phyloP scores from a whole-genome alignment of 2,113 vertebrate genomes.

The Triplophysa dalaica region DNA sequence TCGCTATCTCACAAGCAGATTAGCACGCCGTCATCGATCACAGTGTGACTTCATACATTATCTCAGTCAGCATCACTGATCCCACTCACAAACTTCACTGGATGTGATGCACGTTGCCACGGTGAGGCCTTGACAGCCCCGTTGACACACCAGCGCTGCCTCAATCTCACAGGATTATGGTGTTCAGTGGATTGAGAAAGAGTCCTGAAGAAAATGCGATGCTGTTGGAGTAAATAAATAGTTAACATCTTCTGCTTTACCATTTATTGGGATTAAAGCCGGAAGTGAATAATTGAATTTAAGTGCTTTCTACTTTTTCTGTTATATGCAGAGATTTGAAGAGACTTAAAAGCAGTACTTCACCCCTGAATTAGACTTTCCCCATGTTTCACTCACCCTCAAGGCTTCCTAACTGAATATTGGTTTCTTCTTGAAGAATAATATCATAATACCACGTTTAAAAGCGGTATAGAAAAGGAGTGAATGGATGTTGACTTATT shows the following conservation, averaged over 20 bases:
- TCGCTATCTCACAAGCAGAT: conserved; percentile 52
- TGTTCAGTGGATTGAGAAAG: background rate
- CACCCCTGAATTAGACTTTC: too few relatives aligned
- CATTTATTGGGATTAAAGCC: too few relatives aligned
- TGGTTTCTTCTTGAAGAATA: too few relatives aligned
- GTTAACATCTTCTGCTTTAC: background rate
- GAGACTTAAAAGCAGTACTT: too few relatives aligned
- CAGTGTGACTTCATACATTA: conserved; percentile 50
- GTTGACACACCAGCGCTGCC: background rate
- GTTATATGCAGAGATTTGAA: too few relatives aligned
- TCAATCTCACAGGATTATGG: conserved; percentile 1
- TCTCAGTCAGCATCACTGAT: conserved; percentile 51
- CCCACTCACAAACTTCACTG: conserved; percentile 42
- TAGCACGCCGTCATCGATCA: conserved; percentile 55
- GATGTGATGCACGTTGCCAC: conserved; percentile 21
- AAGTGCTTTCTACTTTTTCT: too few relatives aligned
- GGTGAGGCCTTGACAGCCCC: conserved; percentile 22
- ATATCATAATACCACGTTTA: too few relatives aligned
- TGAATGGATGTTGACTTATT: too few relatives aligned
- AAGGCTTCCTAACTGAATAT: too few relatives aligned
- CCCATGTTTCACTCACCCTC: too few relatives aligned
- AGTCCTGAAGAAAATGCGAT: background rate
- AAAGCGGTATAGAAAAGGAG: too few relatives aligned
- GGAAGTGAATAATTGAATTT: too few relatives aligned
- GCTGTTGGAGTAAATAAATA: background rate